phyloP scores from a whole-genome alignment of 2,113 vertebrate genomes.

The Peromyscus leucopus region DNA sequence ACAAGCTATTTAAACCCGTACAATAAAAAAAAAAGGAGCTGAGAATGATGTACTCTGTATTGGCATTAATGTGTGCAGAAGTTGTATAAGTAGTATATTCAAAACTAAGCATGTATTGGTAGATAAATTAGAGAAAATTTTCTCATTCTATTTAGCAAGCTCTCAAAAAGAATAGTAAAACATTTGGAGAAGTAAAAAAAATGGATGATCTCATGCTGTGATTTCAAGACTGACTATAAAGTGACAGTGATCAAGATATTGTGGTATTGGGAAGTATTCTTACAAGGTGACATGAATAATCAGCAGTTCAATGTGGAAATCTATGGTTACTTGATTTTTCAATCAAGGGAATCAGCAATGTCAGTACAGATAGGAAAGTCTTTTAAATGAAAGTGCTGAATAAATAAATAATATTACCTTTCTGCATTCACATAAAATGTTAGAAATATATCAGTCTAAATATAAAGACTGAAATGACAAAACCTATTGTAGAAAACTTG shows the following conservation, averaged over 20 bases:
- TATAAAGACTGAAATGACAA: not conserved
- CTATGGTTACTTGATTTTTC: not conserved
- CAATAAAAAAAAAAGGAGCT: not conserved
- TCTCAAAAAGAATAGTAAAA: not conserved
- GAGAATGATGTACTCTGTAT: too few relatives aligned
- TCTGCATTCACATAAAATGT: not conserved
- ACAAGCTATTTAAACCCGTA: not conserved
- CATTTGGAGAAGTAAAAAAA: not conserved
- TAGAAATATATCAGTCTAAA: not conserved
- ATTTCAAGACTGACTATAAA: not conserved
- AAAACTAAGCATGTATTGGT: not conserved
- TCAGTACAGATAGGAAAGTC: not conserved
- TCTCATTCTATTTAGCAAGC: not conserved
- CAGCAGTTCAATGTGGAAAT: not conserved
- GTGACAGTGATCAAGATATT: not conserved
- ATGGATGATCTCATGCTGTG: not conserved
- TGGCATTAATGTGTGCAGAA: not conserved
- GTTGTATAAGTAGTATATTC: not conserved
- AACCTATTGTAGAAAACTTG: not conserved
- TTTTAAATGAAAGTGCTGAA: not conserved
- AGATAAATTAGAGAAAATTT: not conserved
- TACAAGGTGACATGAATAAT: not conserved
- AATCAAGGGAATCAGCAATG: not conserved
- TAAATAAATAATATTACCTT: not conserved
- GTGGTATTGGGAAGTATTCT: not conserved